Evolutionary conservation across 2,888 invertebrate genomes (phyloP), one percentile per base, ranked within the genome.

Genomic region (Nymphalis polychloros): DNA sequence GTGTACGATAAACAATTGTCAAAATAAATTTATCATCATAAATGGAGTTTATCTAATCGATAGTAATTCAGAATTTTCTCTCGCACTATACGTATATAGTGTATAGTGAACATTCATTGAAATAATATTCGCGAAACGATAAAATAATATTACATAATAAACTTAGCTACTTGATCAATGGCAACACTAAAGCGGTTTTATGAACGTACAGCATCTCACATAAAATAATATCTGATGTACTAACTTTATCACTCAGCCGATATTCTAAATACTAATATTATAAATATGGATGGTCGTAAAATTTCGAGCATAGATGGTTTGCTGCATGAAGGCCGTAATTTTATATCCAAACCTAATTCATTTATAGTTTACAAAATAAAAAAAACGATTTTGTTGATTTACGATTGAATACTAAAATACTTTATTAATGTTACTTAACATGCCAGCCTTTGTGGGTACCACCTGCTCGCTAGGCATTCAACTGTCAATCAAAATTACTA

Each of bases 61-160:
- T 20, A 20, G 4, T 8, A 20, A 19, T 19, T 49, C n/a, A 6
- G 19, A 19, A 23, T 20, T 27, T 16, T 23, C 10, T 8, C 27
- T 17, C 27, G 5, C 17, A 53, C 7, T 31, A 19, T 19, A 57
- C 1, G 8, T 13, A 8, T 17, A n/a, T n/a, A n/a, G n/a, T n/a
- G n/a, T 8, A n/a, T n/a, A 55, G 55, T 35, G 16, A 57, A 57
- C 41, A 41, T 41, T 41, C 19, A 57, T 41, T 19, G 49, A 49
- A 57, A 1, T 17, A 41, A 41, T 8, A 13, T 8, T 57, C 27
- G 13, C 35, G 41, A 41, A 41, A 19, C 41, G 13, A 19, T 57
- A 57, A 57, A 41, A 57, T 41, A 57, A n/a, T 41, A 35, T 57
- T 41, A 31, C 19, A 57, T 41, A 57, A 57, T 41, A 57, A 57